Evolutionary conservation across 2,797 vertebrate genomes (phyloP).

Genomic region (Brachymystax lenok): DNA sequence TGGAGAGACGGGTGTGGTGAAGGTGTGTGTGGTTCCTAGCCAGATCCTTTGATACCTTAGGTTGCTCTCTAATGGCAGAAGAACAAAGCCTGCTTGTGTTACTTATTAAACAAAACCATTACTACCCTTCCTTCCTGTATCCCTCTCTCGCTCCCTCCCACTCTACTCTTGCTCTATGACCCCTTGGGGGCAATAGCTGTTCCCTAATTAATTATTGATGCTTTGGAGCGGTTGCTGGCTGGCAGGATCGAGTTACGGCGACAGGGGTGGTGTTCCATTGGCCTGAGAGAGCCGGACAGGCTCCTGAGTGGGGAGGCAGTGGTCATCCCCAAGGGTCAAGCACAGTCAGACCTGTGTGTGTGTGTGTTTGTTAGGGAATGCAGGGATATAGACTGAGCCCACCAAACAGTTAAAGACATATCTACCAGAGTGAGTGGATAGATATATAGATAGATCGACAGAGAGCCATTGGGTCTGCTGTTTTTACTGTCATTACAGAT

Average conservation of each 20-base stretch:
- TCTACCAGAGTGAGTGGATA: conserved; percentile 36
- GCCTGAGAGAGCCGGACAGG: conserved; percentile 61
- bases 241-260: conserved; percentile 75
- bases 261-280: conserved; percentile 60
- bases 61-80: conserved; percentile 53
- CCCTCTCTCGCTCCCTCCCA: conserved; percentile 16
- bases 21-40: conserved; percentile 2
- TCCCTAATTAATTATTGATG: conserved; percentile 89
- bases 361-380: conserved; percentile 1
- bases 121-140: conserved; percentile 40
- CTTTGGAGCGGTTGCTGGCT: conserved; percentile 81
- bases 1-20: conserved; percentile 9
- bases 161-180: conserved; percentile 72
- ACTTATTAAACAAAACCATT: conserved; percentile 78
- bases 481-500: conserved; percentile 53
- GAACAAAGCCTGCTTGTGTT: conserved; percentile 71
- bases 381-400: conserved; percentile 33
- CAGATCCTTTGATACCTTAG: conserved; percentile 38
- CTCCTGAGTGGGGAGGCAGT: conserved; percentile 58
- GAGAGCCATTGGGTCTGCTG: conserved; percentile 25
- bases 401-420: conserved; percentile 35
- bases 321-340: conserved; percentile 60
- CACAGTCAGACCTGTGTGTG: conserved; percentile 10
- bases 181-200: conserved; percentile 80
- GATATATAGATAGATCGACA: not conserved